phyloP scores from a whole-genome alignment of 2,888 invertebrate species.

The Ommatoiulus sabulosus region DNA sequence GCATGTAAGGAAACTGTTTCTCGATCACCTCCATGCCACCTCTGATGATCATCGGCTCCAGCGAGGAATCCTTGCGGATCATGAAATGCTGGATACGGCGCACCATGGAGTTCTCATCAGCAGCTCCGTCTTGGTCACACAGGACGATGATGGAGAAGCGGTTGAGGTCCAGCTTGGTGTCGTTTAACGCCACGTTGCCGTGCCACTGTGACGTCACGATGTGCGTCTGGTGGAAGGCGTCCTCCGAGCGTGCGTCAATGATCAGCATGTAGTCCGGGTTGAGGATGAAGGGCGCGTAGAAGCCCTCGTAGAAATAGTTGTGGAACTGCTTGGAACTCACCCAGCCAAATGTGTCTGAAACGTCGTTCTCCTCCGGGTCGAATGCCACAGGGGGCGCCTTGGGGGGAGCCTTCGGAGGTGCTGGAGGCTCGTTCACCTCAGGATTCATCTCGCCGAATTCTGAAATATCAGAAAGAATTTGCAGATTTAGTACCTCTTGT shows the following conservation, averaged over 20 bases:
- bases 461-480: slow-evolving; percentile 11
- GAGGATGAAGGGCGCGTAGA: slow-evolving; percentile 64
- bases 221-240: slow-evolving; percentile 61
- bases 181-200: slow-evolving; percentile 61
- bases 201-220: slow-evolving; percentile 62
- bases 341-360: slow-evolving; percentile 62
- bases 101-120: slow-evolving; percentile 58
- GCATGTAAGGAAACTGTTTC: slow-evolving; percentile 62
- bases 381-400: slow-evolving; percentile 61
- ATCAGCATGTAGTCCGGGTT: slow-evolving; percentile 65
- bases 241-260: slow-evolving; percentile 63
- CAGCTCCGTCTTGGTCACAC: slow-evolving; percentile 63
- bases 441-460: slow-evolving; percentile 57
- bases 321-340: slow-evolving; percentile 64
- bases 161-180: slow-evolving; percentile 61
- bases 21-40: slow-evolving; percentile 63
- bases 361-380: slow-evolving; percentile 62
- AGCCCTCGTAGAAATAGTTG: slow-evolving; percentile 66
- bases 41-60: slow-evolving; percentile 62
- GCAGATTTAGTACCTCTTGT: no score
- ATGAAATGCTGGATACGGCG: slow-evolving; percentile 58
- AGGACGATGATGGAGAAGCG: slow-evolving; percentile 64
- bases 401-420: slow-evolving; percentile 7
- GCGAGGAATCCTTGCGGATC: slow-evolving; percentile 59
- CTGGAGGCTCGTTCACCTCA: slow-evolving; percentile 21